phyloP scores from a whole-genome alignment of 2,113 vertebrate species.

The Empidonax traillii region DNA sequence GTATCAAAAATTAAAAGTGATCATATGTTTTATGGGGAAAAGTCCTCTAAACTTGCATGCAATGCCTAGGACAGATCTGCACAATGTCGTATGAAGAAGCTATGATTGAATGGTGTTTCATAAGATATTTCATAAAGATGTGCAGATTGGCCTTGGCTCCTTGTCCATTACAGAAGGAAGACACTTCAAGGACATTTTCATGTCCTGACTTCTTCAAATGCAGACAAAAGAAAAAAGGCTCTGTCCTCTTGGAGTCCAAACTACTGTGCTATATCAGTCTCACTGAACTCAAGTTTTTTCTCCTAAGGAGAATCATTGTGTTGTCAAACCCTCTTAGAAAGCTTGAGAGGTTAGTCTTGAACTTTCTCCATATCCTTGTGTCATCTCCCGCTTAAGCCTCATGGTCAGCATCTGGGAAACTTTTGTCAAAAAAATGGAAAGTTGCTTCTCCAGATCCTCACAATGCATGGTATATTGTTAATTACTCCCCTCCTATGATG shows the following conservation, averaged over 20 bases:
- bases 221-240: not conserved
- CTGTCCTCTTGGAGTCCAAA: not conserved
- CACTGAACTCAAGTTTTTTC: not conserved
- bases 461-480: not conserved
- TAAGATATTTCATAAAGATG: not conserved
- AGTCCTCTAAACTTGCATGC: not conserved
- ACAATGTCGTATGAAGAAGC: not conserved
- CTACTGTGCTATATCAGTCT: not conserved
- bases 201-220: not conserved
- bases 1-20: not conserved
- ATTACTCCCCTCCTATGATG: not conserved
- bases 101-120: not conserved
- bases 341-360: not conserved
- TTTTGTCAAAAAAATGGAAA: not conserved
- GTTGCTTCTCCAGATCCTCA: not conserved
- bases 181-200: not conserved
- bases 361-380: not conserved
- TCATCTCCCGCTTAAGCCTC: not conserved
- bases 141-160: not conserved
- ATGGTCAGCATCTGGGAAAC: not conserved
- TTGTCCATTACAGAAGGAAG: not conserved
- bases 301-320: not conserved
- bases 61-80: not conserved
- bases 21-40: not conserved
- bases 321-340: not conserved